Evolutionary conservation across 2,113 vertebrate genomes (phyloP), one percentile per base, ranked within the genome.

Genomic region (Notothenia rossii): DNA sequence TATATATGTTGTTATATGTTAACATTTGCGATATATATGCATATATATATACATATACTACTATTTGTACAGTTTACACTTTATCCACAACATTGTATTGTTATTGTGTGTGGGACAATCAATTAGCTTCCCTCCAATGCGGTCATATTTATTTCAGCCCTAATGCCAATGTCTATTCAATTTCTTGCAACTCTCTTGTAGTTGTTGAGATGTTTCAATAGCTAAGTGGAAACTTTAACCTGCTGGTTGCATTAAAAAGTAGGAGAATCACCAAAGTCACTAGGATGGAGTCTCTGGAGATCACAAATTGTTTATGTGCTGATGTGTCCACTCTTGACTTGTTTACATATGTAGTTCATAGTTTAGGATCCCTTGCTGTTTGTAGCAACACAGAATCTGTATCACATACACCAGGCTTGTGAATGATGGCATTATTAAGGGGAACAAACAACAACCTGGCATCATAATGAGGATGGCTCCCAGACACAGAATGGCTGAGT

Each of bases 401-500:
- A 49, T 67, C 33, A 2, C 22, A n/a, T 68, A 29, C 45, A 12
- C 14, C 43, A 40, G 36, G 36, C 36, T 40, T 11, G 33, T 62
- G 12, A n/a, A 29, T 49, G 22, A 59, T 79, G 65, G 68, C 45
- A 48, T 40, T 82, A 58, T 77, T 45, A 29, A 53, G 2, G 49
- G 20, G 54, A 86, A 66, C n/a, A 77, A 40, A 63, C 60, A 72
- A 22, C 53, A 67, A 77, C 65, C 77, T 45, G 66, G 40, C 49
- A 56, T 72, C 48, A 76, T 81, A 76, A 73, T 71, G 53, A 87
- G 50, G 67, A 59, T 14, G 29, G 36, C 53, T 60, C 64, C 49
- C 77, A 58, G 71, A 54, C 49, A 67, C 40, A 62, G 59, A 66
- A 10, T 18, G 9, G 58, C 67, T 77, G 7, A 65, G 68, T 11